Evolutionary conservation across 2,113 vertebrate genomes (phyloP).

Genomic region (Aspiorhynchus laticeps): DNA sequence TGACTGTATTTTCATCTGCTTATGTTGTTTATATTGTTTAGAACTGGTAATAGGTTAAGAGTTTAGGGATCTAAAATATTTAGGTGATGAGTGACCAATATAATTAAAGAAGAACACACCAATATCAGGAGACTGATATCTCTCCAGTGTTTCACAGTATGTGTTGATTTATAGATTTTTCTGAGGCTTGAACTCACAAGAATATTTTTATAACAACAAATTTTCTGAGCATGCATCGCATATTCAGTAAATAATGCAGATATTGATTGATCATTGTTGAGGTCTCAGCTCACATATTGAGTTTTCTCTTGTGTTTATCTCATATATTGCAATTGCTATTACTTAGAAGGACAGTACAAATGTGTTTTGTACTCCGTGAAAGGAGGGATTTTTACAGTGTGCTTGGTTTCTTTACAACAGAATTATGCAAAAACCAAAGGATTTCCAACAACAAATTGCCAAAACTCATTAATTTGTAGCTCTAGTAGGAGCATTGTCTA

Average conservation of each 20-base stretch:
- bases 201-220: not conserved
- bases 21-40: no score
- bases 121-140: not conserved
- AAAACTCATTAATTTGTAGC: not conserved
- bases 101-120: not conserved
- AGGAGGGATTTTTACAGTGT: not conserved
- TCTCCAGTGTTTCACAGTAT: not conserved
- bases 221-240: not conserved
- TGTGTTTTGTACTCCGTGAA: not conserved
- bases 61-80: not conserved
- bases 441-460: not conserved
- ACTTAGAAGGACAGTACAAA: not conserved
- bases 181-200: not conserved
- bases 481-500: not conserved
- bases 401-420: not conserved
- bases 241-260: slow-evolving; percentile 8
- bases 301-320: not conserved
- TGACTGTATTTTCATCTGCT: not conserved
- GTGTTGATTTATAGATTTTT: not conserved
- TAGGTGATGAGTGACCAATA: not conserved
- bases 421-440: not conserved
- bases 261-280: not conserved
- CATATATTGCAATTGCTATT: not conserved
- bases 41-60: not conserved
- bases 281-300: not conserved